Evolutionary conservation across 2,888 invertebrate genomes (phyloP).

Genomic region (Mesorhabditis spiculigera): DNA sequence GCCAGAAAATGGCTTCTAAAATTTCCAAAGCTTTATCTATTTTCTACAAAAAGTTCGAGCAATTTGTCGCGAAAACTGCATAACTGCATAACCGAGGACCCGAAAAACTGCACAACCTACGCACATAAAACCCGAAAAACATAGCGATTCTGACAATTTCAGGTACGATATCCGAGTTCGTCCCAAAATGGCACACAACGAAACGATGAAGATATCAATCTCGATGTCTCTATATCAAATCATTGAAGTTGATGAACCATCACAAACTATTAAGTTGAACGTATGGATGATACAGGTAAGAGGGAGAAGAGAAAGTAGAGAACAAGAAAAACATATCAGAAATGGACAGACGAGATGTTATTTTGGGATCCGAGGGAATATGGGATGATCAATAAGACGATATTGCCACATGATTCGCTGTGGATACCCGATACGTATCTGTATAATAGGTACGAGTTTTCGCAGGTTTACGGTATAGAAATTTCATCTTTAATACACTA

Average conservation of each 20-base stretch:
- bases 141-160: too few relatives aligned
- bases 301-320: background rate
- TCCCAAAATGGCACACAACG: constrained; percentile 46
- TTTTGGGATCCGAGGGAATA: constrained; percentile 45
- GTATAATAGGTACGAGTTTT: constrained; percentile 38
- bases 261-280: constrained; percentile 62
- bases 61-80: background rate
- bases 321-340: too few relatives aligned
- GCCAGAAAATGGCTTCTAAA: too few relatives aligned
- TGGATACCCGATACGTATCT: constrained; percentile 57
- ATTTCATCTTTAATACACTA: too few relatives aligned
- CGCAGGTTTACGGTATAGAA: too few relatives aligned
- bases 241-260: constrained; percentile 60
- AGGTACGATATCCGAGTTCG: constrained; percentile 53
- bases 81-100: too few relatives aligned
- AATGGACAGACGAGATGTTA: constrained; percentile 54
- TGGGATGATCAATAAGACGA: constrained; percentile 50
- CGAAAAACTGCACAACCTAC: too few relatives aligned
- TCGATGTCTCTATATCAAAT: constrained; percentile 54
- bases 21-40: background rate
- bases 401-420: constrained; percentile 47
- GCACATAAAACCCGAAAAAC: too few relatives aligned
- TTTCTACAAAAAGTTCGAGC: background rate
- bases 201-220: constrained; percentile 47
- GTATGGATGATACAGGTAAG: constrained; percentile 62